A percentile compares a stretch with the other conserved stretches of the same genome.
These are phyloP conservation scores for Rotaria macrura DNA, from an alignment of 2,888 invertebrate genomes.

Conservation along the genomic window DNA sequence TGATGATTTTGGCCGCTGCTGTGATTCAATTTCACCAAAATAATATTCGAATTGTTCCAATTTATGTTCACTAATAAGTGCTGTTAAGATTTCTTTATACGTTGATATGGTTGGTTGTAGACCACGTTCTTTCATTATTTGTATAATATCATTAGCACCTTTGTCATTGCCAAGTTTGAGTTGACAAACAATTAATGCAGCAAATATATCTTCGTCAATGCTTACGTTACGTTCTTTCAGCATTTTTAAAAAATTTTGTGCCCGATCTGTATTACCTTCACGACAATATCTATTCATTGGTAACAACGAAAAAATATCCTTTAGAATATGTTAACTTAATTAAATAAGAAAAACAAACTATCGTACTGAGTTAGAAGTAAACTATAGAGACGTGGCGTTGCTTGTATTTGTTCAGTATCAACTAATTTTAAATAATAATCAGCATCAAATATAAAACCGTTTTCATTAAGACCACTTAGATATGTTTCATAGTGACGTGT, in stretches of 20 bases:
- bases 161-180: slow-evolving; percentile 12
- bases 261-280: slow-evolving; percentile 13
- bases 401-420: neutral
- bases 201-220: slow-evolving; percentile 13
- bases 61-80: slow-evolving; percentile 10
- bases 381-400: neutral
- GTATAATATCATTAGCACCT: slow-evolving; percentile 10
- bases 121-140: slow-evolving; percentile 19
- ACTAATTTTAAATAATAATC: slow-evolving; percentile 18
- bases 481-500: slow-evolving; percentile 14
- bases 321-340: neutral
- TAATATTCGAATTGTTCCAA: slow-evolving; percentile 9
- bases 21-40: neutral
- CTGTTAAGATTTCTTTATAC: slow-evolving; percentile 14
- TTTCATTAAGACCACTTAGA: slow-evolving; percentile 21
- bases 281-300: slow-evolving; percentile 5
- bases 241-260: slow-evolving; percentile 20
- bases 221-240: neutral
- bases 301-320: too few relatives aligned
- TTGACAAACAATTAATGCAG: slow-evolving; percentile 1
- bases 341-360: neutral
- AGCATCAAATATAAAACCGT: slow-evolving; percentile 8
- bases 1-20: neutral
- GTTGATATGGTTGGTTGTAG: slow-evolving; percentile 10
- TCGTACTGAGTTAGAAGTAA: neutral